phyloP scores from a whole-genome alignment of 92 coral and sea anemone species.

The Muricea muricata region DNA sequence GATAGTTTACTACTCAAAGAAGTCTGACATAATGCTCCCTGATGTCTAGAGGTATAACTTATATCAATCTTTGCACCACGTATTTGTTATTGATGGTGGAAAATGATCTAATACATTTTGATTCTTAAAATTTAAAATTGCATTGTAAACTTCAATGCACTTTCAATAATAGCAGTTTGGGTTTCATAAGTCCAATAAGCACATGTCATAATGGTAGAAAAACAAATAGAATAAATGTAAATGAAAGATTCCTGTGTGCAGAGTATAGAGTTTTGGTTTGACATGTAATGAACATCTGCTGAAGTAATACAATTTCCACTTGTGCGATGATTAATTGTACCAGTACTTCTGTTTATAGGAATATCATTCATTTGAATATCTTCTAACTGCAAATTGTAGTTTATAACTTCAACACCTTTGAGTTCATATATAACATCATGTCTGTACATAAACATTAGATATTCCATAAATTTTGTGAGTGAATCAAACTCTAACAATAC shows the following conservation, averaged over 20 bases:
- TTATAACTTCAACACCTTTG: conserved; percentile 37
- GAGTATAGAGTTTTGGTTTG: neutral
- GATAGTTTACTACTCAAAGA: neutral
- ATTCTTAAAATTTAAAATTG: neutral
- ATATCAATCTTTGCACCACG: neutral
- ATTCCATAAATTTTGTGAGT: conserved; percentile 3
- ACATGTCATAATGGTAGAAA: neutral
- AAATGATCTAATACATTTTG: neutral
- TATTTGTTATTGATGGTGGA: neutral
- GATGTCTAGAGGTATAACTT: neutral
- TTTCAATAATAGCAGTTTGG: too few relatives aligned
- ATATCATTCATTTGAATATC: neutral
- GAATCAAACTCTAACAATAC: conserved; percentile 42
- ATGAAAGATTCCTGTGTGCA: neutral
- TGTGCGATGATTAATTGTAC: neutral
- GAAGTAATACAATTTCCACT: neutral
- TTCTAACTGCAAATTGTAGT: neutral
- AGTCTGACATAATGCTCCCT: neutral
- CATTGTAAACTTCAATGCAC: neutral
- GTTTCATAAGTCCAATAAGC: too few relatives aligned
- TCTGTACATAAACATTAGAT: conserved; percentile 15
- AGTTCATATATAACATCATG: conserved; percentile 45
- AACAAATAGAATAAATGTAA: neutral
- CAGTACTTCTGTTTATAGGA: neutral
- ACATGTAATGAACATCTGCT: neutral